Evolutionary conservation across 1,140 invertebrate genomes (phyloP).

Genomic region (Pseudoatta argentina): DNA sequence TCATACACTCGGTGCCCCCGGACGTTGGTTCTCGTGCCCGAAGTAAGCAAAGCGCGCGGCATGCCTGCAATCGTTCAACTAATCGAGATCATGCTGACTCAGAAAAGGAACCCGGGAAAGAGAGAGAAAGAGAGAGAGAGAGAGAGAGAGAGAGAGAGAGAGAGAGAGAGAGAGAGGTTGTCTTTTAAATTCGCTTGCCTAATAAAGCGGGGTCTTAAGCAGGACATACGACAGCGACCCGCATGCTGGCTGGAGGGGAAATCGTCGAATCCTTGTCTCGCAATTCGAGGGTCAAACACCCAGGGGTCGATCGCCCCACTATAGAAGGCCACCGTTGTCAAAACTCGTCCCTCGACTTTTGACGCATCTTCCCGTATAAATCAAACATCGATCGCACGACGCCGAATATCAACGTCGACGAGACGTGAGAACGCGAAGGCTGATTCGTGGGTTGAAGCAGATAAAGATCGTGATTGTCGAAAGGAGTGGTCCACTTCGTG

Average conservation of each 20-base stretch:
- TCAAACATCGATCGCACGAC: not conserved
- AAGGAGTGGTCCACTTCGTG: constrained; percentile 33
- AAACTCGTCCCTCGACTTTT: constrained; percentile 45
- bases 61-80: constrained; percentile 58
- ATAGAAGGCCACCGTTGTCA: constrained; percentile 41
- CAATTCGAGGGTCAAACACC: not conserved
- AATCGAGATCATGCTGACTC: constrained; percentile 76
- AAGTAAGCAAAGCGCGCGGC: constrained; percentile 62
- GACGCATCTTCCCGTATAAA: constrained; percentile 58
- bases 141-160: not conserved
- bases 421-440: constrained; percentile 46
- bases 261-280: constrained; percentile 35
- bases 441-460: not conserved
- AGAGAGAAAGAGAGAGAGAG: not conserved
- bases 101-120: constrained; percentile 10
- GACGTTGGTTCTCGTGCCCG: constrained; percentile 47
- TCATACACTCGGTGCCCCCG: constrained; percentile 69
- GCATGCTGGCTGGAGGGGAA: not conserved
- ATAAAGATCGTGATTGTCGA: constrained; percentile 6
- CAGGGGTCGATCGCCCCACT: not conserved
- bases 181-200: constrained; percentile 61
- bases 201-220: constrained; percentile 68
- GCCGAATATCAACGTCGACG: not conserved
- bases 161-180: not conserved
- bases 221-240: not conserved